Base-by-base conservation (phyloP, 1,140 invertebrate genomes). In the Drosophila kohkoa region DNA sequence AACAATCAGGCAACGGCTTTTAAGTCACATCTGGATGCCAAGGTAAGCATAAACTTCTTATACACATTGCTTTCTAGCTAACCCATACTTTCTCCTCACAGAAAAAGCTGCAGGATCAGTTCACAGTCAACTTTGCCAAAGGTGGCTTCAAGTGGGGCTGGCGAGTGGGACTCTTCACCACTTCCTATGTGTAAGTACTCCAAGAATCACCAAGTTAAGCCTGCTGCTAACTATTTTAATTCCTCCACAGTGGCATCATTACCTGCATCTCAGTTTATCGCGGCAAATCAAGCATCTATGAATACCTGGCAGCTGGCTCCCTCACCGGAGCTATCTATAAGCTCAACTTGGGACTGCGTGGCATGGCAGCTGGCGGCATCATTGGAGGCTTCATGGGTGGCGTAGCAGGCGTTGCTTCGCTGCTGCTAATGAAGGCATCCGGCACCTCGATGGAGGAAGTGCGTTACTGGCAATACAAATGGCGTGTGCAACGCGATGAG, bases 1-100 rank as follows among this genome's bases (percentile, higher is more conserved):
- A 95, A 94, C 55, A 97, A 97, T 93, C 93, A 96, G 93, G 96
- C 95, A 6, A 95, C 95, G 30, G 93, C 93, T 6, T 97, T 96
- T 91, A 91, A 92, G 49, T 94, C 93, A 65, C 95, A 96, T 52
- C 91, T 95, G 7, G 93, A 96, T 70, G 96, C 96, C 2, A 95
- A 96, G 93, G 95, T 96, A 16, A 59, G 57, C 11, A 41, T 49
- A 54, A 6, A 8, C n/a, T 1, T 30, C 1, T 5, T 32, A 3
- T 38, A 13, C 7, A 28, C 35, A 11, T 38, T 38, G 35, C 10
- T 38, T 25, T 25, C 20, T 25, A 25, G 20, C 20, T 25, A 46
- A 16, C 7, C 0, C 4, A 2, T 13, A 4, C 10, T 7, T 55
- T 69, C 52, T 93, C 93, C 16, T 69, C 59, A 1, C 55, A 96